Base-by-base conservation (phyloP, 2,797 vertebrate species). In the Odontamblyopus rebecca region DNA sequence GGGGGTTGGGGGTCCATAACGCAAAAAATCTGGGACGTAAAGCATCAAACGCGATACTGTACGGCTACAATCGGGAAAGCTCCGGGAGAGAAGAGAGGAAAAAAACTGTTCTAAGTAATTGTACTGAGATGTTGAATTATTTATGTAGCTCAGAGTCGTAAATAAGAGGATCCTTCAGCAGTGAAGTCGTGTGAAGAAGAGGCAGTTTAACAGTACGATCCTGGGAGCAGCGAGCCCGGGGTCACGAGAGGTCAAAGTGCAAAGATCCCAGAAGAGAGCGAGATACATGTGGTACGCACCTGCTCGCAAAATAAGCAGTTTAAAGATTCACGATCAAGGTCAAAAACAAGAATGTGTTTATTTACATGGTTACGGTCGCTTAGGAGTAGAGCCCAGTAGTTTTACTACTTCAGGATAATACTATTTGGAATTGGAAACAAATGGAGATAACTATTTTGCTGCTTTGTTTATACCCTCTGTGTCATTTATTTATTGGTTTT, bases 41-140 rank as follows among this genome's bases (percentile, higher is more conserved):
- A 15, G 23, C 56, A 13, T 59, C 26, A 27, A 59, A 59, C 23
- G 5, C 27, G 6, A 11, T 2, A 81, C 64, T 54, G 70, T 61
- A 5, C 30, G 32, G 1, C 60, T 16, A 83, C 86, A 29, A 59
- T 41, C 18, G 48, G 68, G 32, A 59, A 27, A 70, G 72, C 74
- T 69, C 67, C 41, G 5, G 26, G 71, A 78, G 71, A 63, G 68
- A 35, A 74, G 74, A 38, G 69, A 73, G 74, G 67, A 50, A 75
- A 61, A n/a, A 61, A n/a, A 67, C 71, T 19, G n/a, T 64, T 50
- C 71, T 54, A 74, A 41, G 63, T 61, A 12, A 61, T 27, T 71
- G 68, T 73, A 77, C 71, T 71, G 79, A 86, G 74, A 44, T 12
- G 68, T 72, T 92, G 74, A 91, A 93, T 91, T 85, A 91, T 91